phyloP scores from a whole-genome alignment of 2,888 invertebrate genomes.

The Archips crataeganus region DNA sequence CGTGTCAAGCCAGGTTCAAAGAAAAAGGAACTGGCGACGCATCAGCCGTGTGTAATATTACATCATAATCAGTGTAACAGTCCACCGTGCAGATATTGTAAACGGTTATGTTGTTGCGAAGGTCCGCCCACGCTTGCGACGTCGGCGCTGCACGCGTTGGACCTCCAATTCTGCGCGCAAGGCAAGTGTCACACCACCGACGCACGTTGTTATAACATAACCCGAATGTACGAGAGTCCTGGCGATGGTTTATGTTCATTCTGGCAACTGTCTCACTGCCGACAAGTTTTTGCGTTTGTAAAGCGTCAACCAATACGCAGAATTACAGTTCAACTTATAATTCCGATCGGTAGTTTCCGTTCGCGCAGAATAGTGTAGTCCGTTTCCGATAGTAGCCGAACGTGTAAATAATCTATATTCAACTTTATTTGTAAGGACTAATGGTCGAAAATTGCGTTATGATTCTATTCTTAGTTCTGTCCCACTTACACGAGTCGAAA shows the following conservation, averaged over 20 bases:
- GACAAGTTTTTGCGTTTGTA: background rate
- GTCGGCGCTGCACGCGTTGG: conserved; percentile 81
- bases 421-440: too few species aligned
- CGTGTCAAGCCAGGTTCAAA: too few species aligned
- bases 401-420: too few species aligned
- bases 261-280: background rate
- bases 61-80: background rate
- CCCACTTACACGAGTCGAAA: too few species aligned
- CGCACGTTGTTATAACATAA: background rate
- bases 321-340: too few species aligned
- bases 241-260: background rate
- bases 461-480: too few species aligned
- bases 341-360: too few species aligned
- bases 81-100: conserved; percentile 5
- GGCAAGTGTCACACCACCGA: conserved; percentile 64
- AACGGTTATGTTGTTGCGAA: conserved; percentile 51
- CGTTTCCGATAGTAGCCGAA: too few species aligned
- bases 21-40: too few species aligned
- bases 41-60: background rate
- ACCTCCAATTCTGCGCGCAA: conserved; percentile 82
- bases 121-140: conserved; percentile 82
- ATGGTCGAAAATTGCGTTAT: too few species aligned
- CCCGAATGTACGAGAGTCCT: background rate
- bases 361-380: too few species aligned
- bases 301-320: too few species aligned